phyloP scores from a whole-genome alignment of 2,888 invertebrate genomes.

The Acanthopleura granulata region DNA sequence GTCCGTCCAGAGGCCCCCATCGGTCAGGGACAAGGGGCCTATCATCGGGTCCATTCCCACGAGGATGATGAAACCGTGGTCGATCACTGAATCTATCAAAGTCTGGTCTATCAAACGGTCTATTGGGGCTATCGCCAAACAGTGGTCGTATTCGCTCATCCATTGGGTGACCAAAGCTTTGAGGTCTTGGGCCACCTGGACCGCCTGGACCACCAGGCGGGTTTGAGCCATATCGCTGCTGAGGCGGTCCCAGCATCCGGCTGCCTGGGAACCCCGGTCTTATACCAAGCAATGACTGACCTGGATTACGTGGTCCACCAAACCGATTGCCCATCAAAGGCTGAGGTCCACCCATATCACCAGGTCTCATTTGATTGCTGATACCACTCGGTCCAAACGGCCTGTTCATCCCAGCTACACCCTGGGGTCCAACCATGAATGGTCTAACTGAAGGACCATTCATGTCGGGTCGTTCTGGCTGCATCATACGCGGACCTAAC shows the following conservation, averaged over 20 bases:
- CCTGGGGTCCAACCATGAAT: conserved; percentile 23
- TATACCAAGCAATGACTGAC: conserved; percentile 33
- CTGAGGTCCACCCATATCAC: conserved; percentile 15
- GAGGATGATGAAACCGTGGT: neutral
- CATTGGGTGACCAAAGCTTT: neutral
- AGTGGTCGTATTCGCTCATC: conserved; percentile 14
- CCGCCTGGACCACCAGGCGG: neutral
- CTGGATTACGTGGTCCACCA: conserved; percentile 22
- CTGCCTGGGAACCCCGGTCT: conserved; percentile 31
- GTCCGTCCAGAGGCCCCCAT: conserved; percentile 14
- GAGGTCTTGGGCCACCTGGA: neutral
- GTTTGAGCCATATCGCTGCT: neutral
- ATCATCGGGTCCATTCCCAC: conserved; percentile 8
- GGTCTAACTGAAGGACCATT: neutral
- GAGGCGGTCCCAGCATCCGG: conserved; percentile 21
- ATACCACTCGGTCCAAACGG: conserved; percentile 22
- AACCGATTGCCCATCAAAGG: conserved; percentile 18
- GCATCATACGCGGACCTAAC: conserved; percentile 7
- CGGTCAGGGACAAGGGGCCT: neutral
- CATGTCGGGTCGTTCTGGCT: conserved; percentile 5
- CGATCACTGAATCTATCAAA: neutral
- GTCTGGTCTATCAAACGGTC: neutral
- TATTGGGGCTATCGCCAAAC: conserved; percentile 10
- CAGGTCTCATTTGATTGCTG: neutral
- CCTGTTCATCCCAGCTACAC: conserved; percentile 15